Evolutionary conservation across 2,888 invertebrate species (phyloP).

Genomic region (Cerastis rubricosa): DNA sequence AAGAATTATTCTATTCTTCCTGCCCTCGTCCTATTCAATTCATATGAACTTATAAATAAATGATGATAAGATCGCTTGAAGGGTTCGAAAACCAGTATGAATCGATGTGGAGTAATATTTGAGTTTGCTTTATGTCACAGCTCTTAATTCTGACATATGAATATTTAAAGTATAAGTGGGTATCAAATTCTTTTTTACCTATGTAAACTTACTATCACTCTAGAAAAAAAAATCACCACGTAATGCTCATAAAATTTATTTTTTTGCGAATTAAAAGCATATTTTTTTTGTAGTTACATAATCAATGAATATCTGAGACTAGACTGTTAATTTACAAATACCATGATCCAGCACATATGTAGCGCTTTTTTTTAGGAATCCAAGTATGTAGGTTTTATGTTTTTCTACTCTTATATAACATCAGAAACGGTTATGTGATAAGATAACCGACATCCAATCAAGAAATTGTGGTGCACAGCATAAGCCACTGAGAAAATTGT

Average conservation of each 20-base stretch:
- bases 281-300: constrained; percentile 16
- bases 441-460: background rate
- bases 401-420: constrained; percentile 3
- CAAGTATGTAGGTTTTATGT: background rate
- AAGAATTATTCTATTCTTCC: background rate
- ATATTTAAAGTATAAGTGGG: background rate
- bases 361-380: background rate
- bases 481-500: background rate
- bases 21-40: background rate
- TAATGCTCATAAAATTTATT: background rate
- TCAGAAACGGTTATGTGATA: constrained; percentile 17
- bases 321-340: background rate
- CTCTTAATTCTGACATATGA: background rate
- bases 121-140: background rate
- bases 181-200: background rate
- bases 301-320: background rate
- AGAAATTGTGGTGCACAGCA: background rate
- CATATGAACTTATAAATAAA: background rate
- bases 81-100: background rate
- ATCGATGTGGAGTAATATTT: background rate
- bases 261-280: constrained; percentile 12
- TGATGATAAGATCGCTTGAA: too few species aligned
- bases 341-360: constrained; percentile 13
- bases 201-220: constrained; percentile 13
- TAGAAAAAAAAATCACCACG: constrained; percentile 10